phyloP scores from a whole-genome alignment of 2,888 invertebrate species.

The Laspeyria flexula region DNA sequence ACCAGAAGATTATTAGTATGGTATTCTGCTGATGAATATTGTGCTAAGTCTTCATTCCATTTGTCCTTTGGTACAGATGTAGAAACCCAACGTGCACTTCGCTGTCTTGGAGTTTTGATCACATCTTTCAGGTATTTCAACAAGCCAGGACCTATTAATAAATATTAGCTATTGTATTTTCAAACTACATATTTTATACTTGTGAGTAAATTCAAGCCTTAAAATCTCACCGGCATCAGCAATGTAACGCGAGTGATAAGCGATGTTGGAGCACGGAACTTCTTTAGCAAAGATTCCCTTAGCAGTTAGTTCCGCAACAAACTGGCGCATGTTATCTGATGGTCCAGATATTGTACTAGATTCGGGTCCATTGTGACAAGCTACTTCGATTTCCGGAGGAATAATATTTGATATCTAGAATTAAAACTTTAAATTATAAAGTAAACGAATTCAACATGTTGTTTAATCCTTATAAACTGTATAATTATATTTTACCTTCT shows the following conservation, averaged over 20 bases:
- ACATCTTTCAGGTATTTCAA: conserved; percentile 86
- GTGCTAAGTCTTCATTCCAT: conserved; percentile 32
- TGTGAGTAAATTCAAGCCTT: too few relatives aligned
- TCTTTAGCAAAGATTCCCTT: conserved; percentile 73
- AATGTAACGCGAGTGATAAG: conserved; percentile 95
- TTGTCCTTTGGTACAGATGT: conserved; percentile 89
- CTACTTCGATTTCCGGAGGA: conserved; percentile 89
- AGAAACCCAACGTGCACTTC: conserved; percentile 93
- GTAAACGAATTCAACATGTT: too few relatives aligned
- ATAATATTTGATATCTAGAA: conserved; percentile 59
- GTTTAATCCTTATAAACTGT: too few relatives aligned
- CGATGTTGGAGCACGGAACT: conserved; percentile 91
- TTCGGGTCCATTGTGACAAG: conserved; percentile 92
- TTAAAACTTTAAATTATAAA: not conserved
- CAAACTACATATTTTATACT: too few relatives aligned
- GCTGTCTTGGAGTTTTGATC: conserved; percentile 87
- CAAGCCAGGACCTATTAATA: conserved; percentile 66
- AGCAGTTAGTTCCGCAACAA: conserved; percentile 79
- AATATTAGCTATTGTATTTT: too few relatives aligned
- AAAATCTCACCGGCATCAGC: conserved; percentile 81
- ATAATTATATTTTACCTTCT: conserved; percentile 80
- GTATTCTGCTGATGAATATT: conserved; percentile 33
- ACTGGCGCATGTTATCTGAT: conserved; percentile 85
- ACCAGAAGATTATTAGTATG: conserved; percentile 40
- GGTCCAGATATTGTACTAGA: conserved; percentile 93